Conservation (phyloP, 2,797 vertebrate genomes). For the Lophotriccus pileatus region DNA sequence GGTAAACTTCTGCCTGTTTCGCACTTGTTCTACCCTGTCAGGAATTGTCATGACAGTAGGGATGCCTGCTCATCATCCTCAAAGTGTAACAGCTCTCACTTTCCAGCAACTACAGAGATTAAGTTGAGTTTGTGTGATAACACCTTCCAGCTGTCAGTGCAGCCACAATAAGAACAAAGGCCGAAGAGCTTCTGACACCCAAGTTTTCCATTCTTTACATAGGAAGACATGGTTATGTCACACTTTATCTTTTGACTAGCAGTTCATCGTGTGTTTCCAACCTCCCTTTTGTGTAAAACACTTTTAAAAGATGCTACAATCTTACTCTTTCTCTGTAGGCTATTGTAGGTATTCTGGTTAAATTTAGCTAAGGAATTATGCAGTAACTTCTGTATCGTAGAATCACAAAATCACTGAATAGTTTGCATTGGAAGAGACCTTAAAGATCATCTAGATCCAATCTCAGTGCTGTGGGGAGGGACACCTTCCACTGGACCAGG, state of each 20-base stretch:
- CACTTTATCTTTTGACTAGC: not conserved
- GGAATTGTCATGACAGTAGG: not conserved
- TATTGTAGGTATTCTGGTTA: not conserved
- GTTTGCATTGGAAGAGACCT: not conserved
- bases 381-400: not conserved
- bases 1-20: not conserved
- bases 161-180: not conserved
- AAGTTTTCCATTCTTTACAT: not conserved
- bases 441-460: not conserved
- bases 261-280: not conserved
- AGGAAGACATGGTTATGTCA: not conserved
- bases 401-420: not conserved
- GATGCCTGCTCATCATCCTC: not conserved
- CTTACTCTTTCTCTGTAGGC: not conserved
- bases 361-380: not conserved
- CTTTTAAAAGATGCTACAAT: not conserved
- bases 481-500: not conserved
- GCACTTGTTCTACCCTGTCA: not conserved
- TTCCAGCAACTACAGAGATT: not conserved
- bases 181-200: not conserved
- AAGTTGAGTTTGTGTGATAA: not conserved
- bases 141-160: not conserved
- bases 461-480: fast-evolving
- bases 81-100: not conserved
- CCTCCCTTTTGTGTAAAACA: not conserved